Base-by-base conservation (phyloP, 2,888 invertebrate species). In the Apeira syringaria region DNA sequence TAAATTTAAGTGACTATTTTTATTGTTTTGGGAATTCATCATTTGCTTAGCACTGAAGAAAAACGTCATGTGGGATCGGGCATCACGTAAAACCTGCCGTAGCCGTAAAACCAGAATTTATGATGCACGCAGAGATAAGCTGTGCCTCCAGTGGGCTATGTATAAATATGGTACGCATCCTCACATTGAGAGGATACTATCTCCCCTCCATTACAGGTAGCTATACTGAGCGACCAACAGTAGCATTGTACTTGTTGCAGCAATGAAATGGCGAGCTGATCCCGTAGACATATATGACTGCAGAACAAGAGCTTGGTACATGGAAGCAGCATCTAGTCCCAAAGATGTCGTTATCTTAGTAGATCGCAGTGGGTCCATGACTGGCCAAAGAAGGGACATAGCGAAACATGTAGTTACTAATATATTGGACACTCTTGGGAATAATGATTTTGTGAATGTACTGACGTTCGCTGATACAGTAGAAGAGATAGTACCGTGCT, bases 391-490 rank as follows among this genome's bases (percentile, higher is more conserved):
- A 59, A 93, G 96, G 66, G 97, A 98, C 83, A 98, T 99, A 59
- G 98, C 98, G 37, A 92, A 94, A 76, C 95, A 95, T 74, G 95
- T 96, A 26, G 95, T 95, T 47, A 94, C 94, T 49, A 96, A 95
- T 64, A 98, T 99, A 56, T 91, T 99, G 56, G 98, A 99, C 67
- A 99, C 99, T 0, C 93, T 99, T 25, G 98, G 97, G 33, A 98
- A 98, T 80, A 98, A 99, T 82, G 99, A 99, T 83, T 99, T 97
- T 88, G 98, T 99, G 62, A 99, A 99, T 78, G 96, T 99, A 56
- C 95, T 97, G 86, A 95, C 95, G 72, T 99, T 99, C 90, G 95
- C 96, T 57, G 94, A 95, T 64, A 92, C 92, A 28, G 94, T 95
- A 0, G 94, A 95, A 59, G 93, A 94, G 68, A 92, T 96, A 27